Percentiles rank a stretch among this genome's conserved stretches.
Evolutionary conservation across 2,113 vertebrate species (phyloP).

Genomic region (Amphilophus citrinellus): DNA sequence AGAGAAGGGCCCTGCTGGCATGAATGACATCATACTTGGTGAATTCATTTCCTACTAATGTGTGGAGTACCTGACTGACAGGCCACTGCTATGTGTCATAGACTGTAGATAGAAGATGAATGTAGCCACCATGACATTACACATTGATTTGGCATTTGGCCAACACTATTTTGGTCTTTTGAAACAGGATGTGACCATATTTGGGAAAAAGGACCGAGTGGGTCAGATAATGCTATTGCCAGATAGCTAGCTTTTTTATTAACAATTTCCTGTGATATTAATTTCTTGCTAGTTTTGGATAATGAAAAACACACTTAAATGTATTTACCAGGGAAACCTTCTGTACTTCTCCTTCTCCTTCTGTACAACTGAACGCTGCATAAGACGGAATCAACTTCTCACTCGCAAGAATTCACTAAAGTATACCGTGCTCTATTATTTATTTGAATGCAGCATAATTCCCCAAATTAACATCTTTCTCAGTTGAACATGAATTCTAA

Average conservation of each 20-base stretch:
- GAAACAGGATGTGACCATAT: background rate
- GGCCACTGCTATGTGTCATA: background rate
- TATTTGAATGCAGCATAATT: background rate
- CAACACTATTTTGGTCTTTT: background rate
- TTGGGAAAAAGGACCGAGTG: background rate
- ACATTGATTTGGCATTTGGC: background rate
- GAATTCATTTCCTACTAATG: background rate
- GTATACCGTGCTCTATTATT: background rate
- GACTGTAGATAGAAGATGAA: background rate
- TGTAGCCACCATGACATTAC: background rate
- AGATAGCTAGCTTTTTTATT: background rate
- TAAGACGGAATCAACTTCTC: too few species aligned
- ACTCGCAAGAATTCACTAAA: too few species aligned
- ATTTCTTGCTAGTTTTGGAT: background rate
- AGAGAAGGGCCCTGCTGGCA: background rate
- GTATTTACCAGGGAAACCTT: background rate
- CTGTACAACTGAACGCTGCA: background rate
- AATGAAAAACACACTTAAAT: background rate
- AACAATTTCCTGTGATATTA: background rate
- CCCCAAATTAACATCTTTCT: background rate
- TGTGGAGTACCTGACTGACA: background rate
- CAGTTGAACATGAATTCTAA: too few species aligned
- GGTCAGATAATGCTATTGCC: background rate
- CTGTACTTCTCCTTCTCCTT: background rate
- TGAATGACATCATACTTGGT: conserved; percentile 7